Conservation (phyloP, 2,888 invertebrate genomes). For the Eristalis arbustorum region DNA sequence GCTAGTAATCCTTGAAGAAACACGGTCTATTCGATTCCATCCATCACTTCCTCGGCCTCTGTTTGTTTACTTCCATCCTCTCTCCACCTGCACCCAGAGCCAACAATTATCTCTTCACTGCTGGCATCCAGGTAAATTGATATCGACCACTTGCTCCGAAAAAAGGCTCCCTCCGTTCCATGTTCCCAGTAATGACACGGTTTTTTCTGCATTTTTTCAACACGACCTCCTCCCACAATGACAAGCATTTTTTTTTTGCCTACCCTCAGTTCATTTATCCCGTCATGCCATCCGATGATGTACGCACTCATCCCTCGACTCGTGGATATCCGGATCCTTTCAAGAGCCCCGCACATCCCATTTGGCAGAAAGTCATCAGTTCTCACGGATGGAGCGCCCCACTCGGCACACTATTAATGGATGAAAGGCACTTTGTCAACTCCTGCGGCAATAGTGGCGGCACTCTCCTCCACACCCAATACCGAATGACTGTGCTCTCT, state of each 20-base stretch:
- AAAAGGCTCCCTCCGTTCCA: not conserved
- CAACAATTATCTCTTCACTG: not conserved
- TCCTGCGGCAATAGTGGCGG: slow-evolving; percentile 41
- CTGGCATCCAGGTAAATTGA: not conserved
- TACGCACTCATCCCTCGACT: not conserved
- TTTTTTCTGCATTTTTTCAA: not conserved
- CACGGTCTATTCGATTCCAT: too few relatives aligned
- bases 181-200: not conserved
- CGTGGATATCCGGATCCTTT: slow-evolving; percentile 9
- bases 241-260: not conserved
- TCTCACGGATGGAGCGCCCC: not conserved
- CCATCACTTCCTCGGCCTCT: too few relatives aligned
- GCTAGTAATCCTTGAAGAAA: too few relatives aligned
- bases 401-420: slow-evolving; percentile 35
- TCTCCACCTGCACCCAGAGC: not conserved
- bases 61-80: too few relatives aligned
- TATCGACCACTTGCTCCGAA: not conserved
- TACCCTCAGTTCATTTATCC: not conserved
- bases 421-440: slow-evolving; percentile 67
- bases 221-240: not conserved
- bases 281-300: not conserved
- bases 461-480: slow-evolving; percentile 6
- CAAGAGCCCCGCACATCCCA: slow-evolving; percentile 32
- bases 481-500: slow-evolving; percentile 19
- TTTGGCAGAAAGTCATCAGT: slow-evolving; percentile 31